Evolutionary conservation across 1,140 invertebrate species (phyloP), one percentile per base, ranked within the genome.

Genomic region (Platorchestia sp.): DNA sequence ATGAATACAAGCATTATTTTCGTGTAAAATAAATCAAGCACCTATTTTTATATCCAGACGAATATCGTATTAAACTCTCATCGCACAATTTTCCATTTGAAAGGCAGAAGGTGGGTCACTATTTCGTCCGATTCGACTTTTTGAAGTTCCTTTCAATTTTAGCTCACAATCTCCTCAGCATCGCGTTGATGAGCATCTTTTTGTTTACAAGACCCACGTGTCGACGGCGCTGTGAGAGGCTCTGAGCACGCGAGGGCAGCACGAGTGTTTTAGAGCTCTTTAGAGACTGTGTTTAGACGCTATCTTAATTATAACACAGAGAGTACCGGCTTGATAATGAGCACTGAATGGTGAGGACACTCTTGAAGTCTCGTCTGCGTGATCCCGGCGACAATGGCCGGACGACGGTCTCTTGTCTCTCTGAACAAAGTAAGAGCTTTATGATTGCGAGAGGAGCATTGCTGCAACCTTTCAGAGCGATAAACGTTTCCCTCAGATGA

Each of bases 231-330:
- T 89, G 27, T 75, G 59, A 89, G n/a, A 41, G 87, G 5, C 87
- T 89, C 10, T 10, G 41, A 89, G 87, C 87, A 89, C 87, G 87
- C 87, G 87, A 89, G 87, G 87, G 87, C n/a, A 89, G 87, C 36
- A 89, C 41, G 91, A 93, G 91, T 45, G 91, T 45, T 93, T 93
- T 93, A 93, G 91, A 44, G 45, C 43, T 47, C 91, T 93, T 93
- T 93, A 47, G 43, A 93, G 91, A 45, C 91, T 93, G 91, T 93
- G 91, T 93, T 93, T 44, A 44, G 91, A 45, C 40, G 43, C 45
- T 93, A 93, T 93, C 91, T 93, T 93, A 45, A 93, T 93, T 93
- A 93, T 93, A 44, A 44, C 91, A 44, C 40, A 14, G 40, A 93
- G 91, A 93, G 43, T 19, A 93, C 40, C 91, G 45, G 41, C 36